These are phyloP conservation scores for Arion vulgaris DNA, from an alignment of 1,140 invertebrate species.

Conservation along the genomic window DNA sequence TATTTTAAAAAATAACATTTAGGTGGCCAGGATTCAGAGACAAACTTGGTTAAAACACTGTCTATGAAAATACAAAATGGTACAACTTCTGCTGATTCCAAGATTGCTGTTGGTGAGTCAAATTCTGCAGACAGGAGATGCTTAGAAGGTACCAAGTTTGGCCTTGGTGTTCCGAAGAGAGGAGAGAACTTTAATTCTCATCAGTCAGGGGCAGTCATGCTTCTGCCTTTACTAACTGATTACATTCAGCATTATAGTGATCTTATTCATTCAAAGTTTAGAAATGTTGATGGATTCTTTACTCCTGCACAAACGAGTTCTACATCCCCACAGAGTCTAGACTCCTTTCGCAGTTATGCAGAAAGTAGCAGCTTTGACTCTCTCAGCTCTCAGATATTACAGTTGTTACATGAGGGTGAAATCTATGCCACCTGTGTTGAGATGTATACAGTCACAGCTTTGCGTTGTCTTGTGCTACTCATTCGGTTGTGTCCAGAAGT, in stretches of 20 bases:
- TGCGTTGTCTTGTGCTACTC: not conserved
- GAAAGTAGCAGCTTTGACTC: conserved; percentile 27
- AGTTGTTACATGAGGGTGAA: conserved; percentile 7
- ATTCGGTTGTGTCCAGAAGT: not conserved
- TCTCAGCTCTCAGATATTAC: not conserved
- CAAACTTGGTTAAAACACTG: no score
- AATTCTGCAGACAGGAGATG: no score
- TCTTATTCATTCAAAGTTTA: not conserved
- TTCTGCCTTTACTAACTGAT: conserved; percentile 22
- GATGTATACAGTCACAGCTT: not conserved
- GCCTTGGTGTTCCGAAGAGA: not conserved
- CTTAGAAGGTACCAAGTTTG: no score
- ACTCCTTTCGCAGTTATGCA: no score
- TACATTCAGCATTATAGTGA: conserved; percentile 32
- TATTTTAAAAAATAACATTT: no score
- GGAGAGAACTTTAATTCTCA: not conserved
- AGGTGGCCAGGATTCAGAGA: no score
- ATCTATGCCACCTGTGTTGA: conserved; percentile 21
- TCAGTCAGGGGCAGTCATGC: not conserved
- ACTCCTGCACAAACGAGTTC: not conserved
- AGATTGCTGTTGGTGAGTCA: no score
- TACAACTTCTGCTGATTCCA: no score
- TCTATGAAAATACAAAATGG: no score
- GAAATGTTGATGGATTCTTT: not conserved
- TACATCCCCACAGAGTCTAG: not conserved